Percentiles rank a stretch among this genome's conserved stretches.
Conservation (phyloP, 2,113 vertebrate genomes). For the Pleuronectes platessa region DNA sequence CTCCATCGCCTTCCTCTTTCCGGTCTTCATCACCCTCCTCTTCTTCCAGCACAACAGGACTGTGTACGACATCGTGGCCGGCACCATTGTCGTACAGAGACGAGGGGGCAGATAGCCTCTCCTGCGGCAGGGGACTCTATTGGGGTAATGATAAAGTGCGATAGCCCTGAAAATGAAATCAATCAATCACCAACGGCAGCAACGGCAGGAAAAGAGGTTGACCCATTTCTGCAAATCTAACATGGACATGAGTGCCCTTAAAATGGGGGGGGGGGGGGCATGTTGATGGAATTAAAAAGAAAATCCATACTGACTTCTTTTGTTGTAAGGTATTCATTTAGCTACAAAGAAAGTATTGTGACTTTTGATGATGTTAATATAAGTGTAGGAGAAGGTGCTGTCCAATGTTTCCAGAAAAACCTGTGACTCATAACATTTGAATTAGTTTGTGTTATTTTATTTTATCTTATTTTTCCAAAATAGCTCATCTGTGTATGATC, state of each 20-base stretch:
- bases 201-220: background rate
- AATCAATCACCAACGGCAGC: background rate
- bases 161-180: background rate
- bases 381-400: conserved; percentile 8
- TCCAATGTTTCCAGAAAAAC: background rate
- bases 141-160: background rate
- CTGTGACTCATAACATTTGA: background rate
- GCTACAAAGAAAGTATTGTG: conserved; percentile 46
- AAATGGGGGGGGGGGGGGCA: background rate
- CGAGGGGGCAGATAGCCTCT: conserved; percentile 86
- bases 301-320: background rate
- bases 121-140: background rate
- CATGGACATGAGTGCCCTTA: conserved; percentile 17
- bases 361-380: background rate
- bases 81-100: conserved; percentile 95
- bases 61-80: conserved; percentile 95
- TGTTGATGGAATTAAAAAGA: background rate
- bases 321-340: background rate
- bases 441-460: background rate
- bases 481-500: background rate
- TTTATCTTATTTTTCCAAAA: conserved; percentile 17
- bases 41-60: conserved; percentile 98
- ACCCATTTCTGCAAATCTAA: background rate
- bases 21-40: conserved; percentile 94
- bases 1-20: conserved; percentile 96